Evolutionary conservation across 2,888 invertebrate species (phyloP).

Genomic region (Patella depressa): DNA sequence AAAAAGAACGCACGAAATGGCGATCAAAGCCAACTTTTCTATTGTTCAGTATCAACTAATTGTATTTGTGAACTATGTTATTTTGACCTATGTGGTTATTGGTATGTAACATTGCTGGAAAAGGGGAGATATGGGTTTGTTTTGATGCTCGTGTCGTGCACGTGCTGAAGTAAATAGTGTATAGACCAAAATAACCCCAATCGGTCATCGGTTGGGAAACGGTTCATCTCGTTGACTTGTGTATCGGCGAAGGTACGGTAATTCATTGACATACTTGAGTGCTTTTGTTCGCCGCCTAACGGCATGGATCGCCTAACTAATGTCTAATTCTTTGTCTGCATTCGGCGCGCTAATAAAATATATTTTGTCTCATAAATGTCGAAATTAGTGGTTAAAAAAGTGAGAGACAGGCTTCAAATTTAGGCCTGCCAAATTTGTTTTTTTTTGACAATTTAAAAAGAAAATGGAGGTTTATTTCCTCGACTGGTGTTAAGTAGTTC

Average conservation of each 20-base stretch:
- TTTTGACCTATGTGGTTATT: conserved; percentile 17
- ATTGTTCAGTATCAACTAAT: conserved; percentile 35
- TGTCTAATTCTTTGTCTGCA: background rate
- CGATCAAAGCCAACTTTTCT: conserved; percentile 64
- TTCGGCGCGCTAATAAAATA: background rate
- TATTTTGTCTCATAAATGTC: no score
- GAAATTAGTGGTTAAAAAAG: no score
- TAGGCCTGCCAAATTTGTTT: no score
- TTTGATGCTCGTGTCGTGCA: conserved; percentile 25
- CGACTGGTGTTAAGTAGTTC: no score
- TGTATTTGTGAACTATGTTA: conserved; percentile 28
- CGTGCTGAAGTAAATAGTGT: conserved; percentile 34
- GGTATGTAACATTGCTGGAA: background rate
- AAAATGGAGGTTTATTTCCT: no score
- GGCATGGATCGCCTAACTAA: background rate
- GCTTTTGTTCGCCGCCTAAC: conserved; percentile 26
- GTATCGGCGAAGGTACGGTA: no score
- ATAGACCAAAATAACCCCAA: conserved; percentile 23
- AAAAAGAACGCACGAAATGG: conserved; percentile 65
- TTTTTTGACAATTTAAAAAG: no score
- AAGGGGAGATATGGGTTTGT: conserved; percentile 7
- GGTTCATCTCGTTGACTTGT: no score
- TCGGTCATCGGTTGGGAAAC: background rate
- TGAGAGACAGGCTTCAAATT: no score
- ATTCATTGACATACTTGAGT: conserved; percentile 29